Conservation (phyloP, 2,888 invertebrate species). For the Zygaena filipendulae region DNA sequence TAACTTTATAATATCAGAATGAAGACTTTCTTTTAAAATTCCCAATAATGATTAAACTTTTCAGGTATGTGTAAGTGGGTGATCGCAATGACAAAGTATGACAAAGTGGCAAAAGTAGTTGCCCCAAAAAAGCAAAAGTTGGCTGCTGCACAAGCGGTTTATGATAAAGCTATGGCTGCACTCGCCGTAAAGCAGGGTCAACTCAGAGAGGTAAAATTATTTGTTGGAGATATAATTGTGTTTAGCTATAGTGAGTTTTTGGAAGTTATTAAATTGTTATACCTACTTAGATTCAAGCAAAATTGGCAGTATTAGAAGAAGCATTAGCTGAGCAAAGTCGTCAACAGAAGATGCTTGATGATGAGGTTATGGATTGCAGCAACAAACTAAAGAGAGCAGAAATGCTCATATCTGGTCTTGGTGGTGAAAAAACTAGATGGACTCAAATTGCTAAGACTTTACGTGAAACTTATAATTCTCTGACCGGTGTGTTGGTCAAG, state of each 20-base stretch:
- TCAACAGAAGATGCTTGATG: slow-evolving; percentile 79
- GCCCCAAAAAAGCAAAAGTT: slow-evolving; percentile 95
- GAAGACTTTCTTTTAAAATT: too few relatives aligned
- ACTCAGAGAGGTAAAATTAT: slow-evolving; percentile 65
- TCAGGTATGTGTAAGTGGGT: slow-evolving; percentile 92
- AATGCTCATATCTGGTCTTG: slow-evolving; percentile 90
- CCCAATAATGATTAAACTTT: neutral
- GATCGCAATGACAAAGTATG: slow-evolving; percentile 94
- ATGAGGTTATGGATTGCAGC: slow-evolving; percentile 87
- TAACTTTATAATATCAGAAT: too few relatives aligned
- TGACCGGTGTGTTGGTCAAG: slow-evolving; percentile 78
- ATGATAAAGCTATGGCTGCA: slow-evolving; percentile 78
- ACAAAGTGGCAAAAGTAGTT: slow-evolving; percentile 90
- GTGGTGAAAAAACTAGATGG: slow-evolving; percentile 93
- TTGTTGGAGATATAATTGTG: neutral
- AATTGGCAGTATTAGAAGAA: slow-evolving; percentile 77
- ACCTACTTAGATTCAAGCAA: slow-evolving; percentile 59
- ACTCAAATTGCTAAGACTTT: slow-evolving; percentile 77
- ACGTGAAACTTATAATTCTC: slow-evolving; percentile 74
- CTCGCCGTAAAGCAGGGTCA: slow-evolving; percentile 82
- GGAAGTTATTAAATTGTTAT: neutral
- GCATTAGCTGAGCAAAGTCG: slow-evolving; percentile 74
- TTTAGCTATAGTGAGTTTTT: neutral
- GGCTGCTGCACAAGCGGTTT: slow-evolving; percentile 85
- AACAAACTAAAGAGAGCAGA: slow-evolving; percentile 91